A percentile compares a stretch with the other conserved stretches of the same genome.
Evolutionary conservation across 2,888 invertebrate species (phyloP).

Genomic region (Drosophila engyochracea): DNA sequence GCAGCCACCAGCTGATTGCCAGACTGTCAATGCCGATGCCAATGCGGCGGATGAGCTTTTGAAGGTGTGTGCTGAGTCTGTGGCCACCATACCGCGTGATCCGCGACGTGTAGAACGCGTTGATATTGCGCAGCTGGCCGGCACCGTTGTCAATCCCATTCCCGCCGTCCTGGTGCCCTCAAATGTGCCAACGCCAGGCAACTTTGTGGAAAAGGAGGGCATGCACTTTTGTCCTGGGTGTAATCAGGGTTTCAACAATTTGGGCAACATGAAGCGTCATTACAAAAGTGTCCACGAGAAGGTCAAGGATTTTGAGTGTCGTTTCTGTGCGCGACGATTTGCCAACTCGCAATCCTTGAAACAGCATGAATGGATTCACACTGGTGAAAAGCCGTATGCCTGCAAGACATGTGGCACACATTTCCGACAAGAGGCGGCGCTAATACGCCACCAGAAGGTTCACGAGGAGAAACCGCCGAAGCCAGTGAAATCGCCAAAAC

Average conservation of each 20-base stretch:
- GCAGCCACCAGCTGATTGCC: conserved; percentile 9
- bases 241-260: conserved; percentile 81
- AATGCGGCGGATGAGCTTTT: conserved; percentile 76
- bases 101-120: conserved; percentile 82
- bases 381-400: conserved; percentile 83
- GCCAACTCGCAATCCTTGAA: conserved; percentile 84
- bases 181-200: conserved; percentile 59
- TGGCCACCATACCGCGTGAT: conserved; percentile 80
- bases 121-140: conserved; percentile 79
- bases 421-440: conserved; percentile 82
- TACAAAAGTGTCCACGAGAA: conserved; percentile 84
- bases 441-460: conserved; percentile 83
- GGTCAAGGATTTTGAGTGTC: conserved; percentile 83
- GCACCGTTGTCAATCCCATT: conserved; percentile 82
- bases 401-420: conserved; percentile 79
- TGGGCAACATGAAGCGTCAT: conserved; percentile 83
- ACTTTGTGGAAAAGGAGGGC: conserved; percentile 82
- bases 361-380: conserved; percentile 84
- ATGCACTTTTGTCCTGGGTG: conserved; percentile 82
- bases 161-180: conserved; percentile 70
- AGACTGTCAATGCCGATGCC: conserved; percentile 21
- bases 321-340: conserved; percentile 82
- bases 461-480: conserved; percentile 72
- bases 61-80: conserved; percentile 82
- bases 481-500: conserved; percentile 41